Conservation (phyloP, 2,797 vertebrate species). For the Pelochelys cantorii region DNA sequence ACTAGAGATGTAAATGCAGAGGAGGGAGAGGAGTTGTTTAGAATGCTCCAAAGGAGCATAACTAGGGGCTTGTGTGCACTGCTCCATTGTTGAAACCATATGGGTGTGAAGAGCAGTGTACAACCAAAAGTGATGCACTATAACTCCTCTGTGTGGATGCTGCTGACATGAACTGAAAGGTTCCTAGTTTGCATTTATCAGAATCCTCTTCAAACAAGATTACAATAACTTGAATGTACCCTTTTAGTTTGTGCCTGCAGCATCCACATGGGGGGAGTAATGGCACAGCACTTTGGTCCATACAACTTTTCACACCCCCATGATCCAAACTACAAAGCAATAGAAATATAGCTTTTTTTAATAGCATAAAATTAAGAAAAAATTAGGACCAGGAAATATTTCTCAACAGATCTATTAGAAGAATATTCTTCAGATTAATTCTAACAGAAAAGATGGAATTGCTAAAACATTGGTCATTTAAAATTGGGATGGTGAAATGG, state of each 20-base stretch:
- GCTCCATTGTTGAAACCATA: neutral
- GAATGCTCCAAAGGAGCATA: neutral
- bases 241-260: neutral
- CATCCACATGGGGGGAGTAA: neutral
- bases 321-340: neutral
- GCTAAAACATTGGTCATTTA: neutral
- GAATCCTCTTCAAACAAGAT: neutral
- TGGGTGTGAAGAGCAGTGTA: neutral
- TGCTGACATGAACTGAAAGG: neutral
- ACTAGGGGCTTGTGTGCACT: neutral
- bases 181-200: neutral
- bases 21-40: neutral
- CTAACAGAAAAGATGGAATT: neutral
- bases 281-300: neutral
- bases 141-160: neutral
- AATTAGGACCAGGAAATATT: neutral
- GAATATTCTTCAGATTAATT: neutral
- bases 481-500: neutral
- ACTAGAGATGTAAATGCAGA: neutral
- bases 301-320: neutral
- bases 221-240: neutral
- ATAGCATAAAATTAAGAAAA: neutral
- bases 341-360: neutral
- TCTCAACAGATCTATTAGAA: neutral
- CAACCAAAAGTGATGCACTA: neutral